phyloP scores from a whole-genome alignment of 1,140 invertebrate species.

The Lepidurus arcticus region DNA sequence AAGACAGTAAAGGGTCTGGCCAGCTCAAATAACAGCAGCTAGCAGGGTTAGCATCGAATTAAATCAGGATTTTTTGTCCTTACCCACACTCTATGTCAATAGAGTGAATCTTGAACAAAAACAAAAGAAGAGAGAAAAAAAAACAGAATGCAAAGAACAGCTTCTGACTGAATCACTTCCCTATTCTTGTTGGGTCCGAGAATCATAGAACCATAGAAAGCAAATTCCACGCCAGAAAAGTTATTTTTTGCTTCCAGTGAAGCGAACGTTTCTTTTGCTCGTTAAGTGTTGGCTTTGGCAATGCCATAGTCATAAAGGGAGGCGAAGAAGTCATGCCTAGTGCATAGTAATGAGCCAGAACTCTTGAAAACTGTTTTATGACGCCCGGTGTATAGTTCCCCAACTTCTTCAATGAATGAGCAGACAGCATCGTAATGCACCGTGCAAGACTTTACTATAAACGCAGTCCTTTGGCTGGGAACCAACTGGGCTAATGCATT shows the following conservation, averaged over 20 bases:
- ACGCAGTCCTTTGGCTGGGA: not conserved
- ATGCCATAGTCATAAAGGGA: not conserved
- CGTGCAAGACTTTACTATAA: not conserved
- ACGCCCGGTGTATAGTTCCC: not conserved
- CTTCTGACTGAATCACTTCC: not conserved
- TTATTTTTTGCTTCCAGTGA: not conserved
- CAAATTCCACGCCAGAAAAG: not conserved
- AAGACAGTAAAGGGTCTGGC: slow-evolving; percentile 4
- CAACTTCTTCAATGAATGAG: not conserved
- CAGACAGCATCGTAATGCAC: not conserved
- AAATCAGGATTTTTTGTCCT: not conserved
- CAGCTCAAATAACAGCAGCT: not conserved
- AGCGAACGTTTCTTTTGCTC: not conserved
- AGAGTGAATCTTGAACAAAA: not conserved
- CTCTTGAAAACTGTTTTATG: not conserved
- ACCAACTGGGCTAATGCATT: not conserved
- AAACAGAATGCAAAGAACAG: slow-evolving; percentile 16
- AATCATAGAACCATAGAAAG: not conserved
- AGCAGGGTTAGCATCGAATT: not conserved
- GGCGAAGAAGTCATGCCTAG: not conserved
- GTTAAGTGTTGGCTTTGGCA: not conserved
- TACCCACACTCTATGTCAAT: not conserved
- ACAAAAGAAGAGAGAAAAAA: not conserved
- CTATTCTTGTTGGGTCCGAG: not conserved
- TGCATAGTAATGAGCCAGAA: slow-evolving; percentile 16